Evolutionary conservation across 2,888 invertebrate species (phyloP), one percentile per base, ranked within the genome.

Genomic region (Chromoteleia sp.): DNA sequence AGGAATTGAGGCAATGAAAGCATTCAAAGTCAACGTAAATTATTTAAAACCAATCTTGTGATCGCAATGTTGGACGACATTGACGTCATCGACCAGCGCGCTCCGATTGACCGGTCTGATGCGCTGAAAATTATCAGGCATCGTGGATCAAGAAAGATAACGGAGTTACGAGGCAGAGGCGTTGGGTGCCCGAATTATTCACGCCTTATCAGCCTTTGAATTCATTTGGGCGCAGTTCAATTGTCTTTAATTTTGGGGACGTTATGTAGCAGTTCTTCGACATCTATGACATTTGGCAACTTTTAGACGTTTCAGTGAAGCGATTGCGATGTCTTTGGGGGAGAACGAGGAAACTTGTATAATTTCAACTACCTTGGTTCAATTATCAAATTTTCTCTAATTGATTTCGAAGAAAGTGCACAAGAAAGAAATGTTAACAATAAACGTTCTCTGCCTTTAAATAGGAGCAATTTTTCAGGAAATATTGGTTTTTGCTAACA

Each of bases 61-160:
- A 39, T 45, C 21, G 45, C 68, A 56, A 21, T 30, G 21, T 17
- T 2, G 43, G 19, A 33, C 43, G 52, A 54, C 45, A 19, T 45
- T 68, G 68, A 68, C 68, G 68, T 68, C 68, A 68, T 39, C 52
- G 25, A 14, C 19, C 12, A n/a, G 48, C 25, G 43, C 10, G 33
- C 17, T 33, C 29, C 39, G 39, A 65, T 54, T 67, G 41, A 50
- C 25, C 30, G 15, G 29, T 4, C 25, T 15, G 39, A 50, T 17
- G 52, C 14, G 19, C 15, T 48, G 8, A 48, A 33, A 48, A 48
- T 33, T 45, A 19, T 7, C 33, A 19, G 19, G 0, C 39, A 30
- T 41, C 25, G 14, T 41, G 19, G 5, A 21, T 17, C n/a, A 8
- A 19, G 2, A 21, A 45, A 45, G 45, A 45, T 45, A 45, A 10